Conservation (phyloP, 2,888 invertebrate genomes). For the Drosophila melanosoma region DNA sequence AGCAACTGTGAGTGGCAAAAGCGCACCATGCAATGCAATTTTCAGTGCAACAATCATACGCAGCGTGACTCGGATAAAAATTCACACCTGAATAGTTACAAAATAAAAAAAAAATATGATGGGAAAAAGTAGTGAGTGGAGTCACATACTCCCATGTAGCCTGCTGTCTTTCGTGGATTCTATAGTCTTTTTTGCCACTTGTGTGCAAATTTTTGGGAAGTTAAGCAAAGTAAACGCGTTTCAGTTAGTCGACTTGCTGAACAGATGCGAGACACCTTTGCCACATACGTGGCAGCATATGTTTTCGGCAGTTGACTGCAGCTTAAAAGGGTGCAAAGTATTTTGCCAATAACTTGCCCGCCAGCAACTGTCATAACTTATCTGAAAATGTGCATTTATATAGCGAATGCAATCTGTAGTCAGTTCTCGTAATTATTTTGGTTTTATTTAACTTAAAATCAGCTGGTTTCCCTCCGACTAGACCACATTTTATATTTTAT, state of each 20-base stretch:
- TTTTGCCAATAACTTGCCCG: conserved; percentile 38
- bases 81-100: conserved; percentile 15
- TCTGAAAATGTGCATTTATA: conserved; percentile 15
- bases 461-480: too few relatives aligned
- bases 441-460: background rate
- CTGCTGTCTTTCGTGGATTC: conserved; percentile 13
- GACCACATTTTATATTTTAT: background rate
- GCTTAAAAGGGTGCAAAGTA: conserved; percentile 54
- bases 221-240: conserved; percentile 39
- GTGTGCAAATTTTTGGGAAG: conserved; percentile 29
- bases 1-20: conserved; percentile 5
- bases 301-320: conserved; percentile 47
- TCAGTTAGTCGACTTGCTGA: conserved; percentile 29
- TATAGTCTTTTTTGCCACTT: conserved; percentile 43
- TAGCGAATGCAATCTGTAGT: background rate
- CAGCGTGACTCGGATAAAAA: conserved; percentile 17
- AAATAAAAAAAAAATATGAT: background rate
- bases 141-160: background rate
- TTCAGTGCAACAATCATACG: conserved; percentile 56
- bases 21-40: conserved; percentile 33
- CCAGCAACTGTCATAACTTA: conserved; percentile 44
- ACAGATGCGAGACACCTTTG: conserved; percentile 18
- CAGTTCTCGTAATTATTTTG: background rate
- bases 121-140: background rate
- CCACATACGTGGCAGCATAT: conserved; percentile 4